These are phyloP conservation scores for Entomobrya multifasciata DNA, from an alignment of 2,888 invertebrate genomes.

Conservation along the genomic window DNA sequence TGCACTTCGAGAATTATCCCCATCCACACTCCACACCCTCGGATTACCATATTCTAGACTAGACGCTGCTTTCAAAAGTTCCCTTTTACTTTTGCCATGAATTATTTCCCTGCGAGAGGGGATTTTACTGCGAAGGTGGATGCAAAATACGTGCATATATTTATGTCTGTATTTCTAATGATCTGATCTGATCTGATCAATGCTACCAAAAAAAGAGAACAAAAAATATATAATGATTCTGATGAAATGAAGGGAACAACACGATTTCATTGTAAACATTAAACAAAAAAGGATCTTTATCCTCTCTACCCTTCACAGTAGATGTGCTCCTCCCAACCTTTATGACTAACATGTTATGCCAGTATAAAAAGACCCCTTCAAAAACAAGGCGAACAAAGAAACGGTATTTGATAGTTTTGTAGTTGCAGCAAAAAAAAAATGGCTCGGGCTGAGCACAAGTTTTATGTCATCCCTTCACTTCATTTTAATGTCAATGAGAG, in stretches of 20 bases:
- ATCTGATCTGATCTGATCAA: neutral
- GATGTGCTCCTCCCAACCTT: too few species aligned
- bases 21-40: too few species aligned
- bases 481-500: conserved; percentile 24
- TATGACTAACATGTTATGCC: neutral
- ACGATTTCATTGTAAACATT: neutral
- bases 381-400: conserved; percentile 18
- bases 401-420: conserved; percentile 19
- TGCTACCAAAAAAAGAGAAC: neutral
- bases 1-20: neutral
- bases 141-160: conserved; percentile 14
- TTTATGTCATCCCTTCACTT: conserved; percentile 36
- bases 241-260: neutral
- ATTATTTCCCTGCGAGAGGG: too few species aligned
- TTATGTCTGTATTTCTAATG: too few species aligned
- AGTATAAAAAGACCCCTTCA: conserved; percentile 10
- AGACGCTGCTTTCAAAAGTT: too few species aligned
- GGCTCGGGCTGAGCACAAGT: conserved; percentile 28
- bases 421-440: conserved; percentile 11
- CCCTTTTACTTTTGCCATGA: too few species aligned
- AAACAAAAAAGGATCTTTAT: neutral
- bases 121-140: conserved; percentile 4
- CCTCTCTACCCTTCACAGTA: neutral
- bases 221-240: conserved; percentile 14
- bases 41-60: too few species aligned